Evolutionary conservation across 2,113 vertebrate species (phyloP).

Genomic region (Sinocyclocheilus rhinocerous): DNA sequence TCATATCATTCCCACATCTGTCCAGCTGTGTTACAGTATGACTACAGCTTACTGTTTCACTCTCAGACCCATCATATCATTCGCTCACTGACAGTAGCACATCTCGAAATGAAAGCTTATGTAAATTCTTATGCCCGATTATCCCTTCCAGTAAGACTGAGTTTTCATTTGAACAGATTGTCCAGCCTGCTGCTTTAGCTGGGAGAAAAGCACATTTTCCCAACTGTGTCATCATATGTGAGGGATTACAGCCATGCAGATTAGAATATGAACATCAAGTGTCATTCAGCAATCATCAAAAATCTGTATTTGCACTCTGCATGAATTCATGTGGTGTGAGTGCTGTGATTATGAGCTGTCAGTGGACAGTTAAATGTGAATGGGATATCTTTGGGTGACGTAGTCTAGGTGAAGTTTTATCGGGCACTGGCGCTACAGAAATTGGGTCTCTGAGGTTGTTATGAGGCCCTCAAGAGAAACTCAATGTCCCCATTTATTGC

Average conservation of each 20-base stretch:
- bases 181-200: neutral
- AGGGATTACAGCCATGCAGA: neutral
- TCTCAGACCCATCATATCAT: neutral
- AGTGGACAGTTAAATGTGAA: neutral
- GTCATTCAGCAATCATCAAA: neutral
- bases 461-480: neutral
- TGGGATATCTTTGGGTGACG: neutral
- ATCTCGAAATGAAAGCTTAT: conserved; percentile 27
- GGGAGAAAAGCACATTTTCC: neutral
- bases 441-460: neutral
- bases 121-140: conserved; percentile 24
- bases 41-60: neutral
- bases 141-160: conserved; percentile 17
- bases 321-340: neutral
- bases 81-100: neutral
- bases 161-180: conserved; percentile 30
- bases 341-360: neutral
- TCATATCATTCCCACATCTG: neutral
- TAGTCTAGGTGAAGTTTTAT: neutral
- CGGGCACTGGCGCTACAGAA: neutral
- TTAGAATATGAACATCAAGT: neutral
- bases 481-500: neutral
- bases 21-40: neutral
- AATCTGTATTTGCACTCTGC: neutral
- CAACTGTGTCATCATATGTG: neutral